Conservation (phyloP, 2,113 vertebrate genomes). For the Gymnorhina tibicen region DNA sequence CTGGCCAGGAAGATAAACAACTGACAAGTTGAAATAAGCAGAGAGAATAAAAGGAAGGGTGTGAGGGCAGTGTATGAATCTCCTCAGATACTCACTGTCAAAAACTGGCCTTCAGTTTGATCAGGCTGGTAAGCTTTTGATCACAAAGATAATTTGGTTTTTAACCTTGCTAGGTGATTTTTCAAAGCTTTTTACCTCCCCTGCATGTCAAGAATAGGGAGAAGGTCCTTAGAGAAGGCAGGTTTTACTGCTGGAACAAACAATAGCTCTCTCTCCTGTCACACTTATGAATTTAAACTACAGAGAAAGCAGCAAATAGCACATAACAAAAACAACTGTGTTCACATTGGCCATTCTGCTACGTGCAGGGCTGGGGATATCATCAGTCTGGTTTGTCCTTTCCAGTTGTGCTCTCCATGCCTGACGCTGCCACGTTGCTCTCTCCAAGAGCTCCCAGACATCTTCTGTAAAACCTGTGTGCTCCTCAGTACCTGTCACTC, state of each 20-base stretch:
- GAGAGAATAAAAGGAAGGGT: neutral
- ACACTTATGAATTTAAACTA: neutral
- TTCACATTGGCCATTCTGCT: neutral
- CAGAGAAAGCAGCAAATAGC: slow-evolving; percentile 32
- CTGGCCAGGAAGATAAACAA: slow-evolving; percentile 8
- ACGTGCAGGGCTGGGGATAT: neutral
- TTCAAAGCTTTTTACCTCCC: slow-evolving; percentile 30
- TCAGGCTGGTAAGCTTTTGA: neutral
- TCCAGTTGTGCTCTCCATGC: neutral
- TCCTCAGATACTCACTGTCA: neutral
- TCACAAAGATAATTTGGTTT: neutral
- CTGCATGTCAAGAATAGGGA: neutral
- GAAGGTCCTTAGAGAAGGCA: slow-evolving; percentile 14
- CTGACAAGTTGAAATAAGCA: neutral
- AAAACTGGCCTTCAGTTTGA: neutral
- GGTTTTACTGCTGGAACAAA: slow-evolving; percentile 9
- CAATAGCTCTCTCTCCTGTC: slow-evolving; percentile 35
- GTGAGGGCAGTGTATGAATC: neutral
- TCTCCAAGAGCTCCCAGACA: neutral
- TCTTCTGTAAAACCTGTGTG: neutral
- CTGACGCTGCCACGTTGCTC: neutral
- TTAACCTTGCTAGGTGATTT: slow-evolving; percentile 20
- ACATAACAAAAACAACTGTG: neutral
- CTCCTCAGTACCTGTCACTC: neutral
- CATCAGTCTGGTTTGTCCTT: neutral